Evolutionary conservation across 2,113 vertebrate genomes (phyloP), one percentile per base, ranked within the genome.

Genomic region (Callionymus lyra): DNA sequence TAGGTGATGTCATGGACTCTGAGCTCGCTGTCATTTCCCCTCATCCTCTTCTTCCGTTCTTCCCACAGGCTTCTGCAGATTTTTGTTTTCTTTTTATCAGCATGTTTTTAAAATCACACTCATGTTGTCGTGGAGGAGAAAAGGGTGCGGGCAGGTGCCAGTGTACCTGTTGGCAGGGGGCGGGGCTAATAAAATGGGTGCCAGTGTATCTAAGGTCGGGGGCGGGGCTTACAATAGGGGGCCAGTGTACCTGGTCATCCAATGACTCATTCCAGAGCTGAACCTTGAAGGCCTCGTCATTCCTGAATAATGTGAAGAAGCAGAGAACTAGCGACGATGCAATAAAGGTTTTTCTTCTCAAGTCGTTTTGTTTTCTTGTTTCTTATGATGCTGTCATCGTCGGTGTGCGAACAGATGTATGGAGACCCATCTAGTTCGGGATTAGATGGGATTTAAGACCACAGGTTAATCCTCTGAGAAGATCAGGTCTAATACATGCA

Each of bases 1-100:
- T 42, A 75, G 70, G 68, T 80, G 53, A 71, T 56, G 54, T 77
- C 63, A 69, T 68, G 67, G 72, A 85, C 80, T 79, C 21, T 27
- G 21, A 27, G 21, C 21, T 4, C 21, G 21, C 21, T 27, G 8
- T 27, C 21, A 27, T 27, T 59, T 58, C 59, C 53, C 60, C 55
- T 50, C 46, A 46, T 65, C 49, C 46, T 71, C 64, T 59, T 47
- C 59, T 56, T 34, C 55, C 46, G 38, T 47, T 69, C 36, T 65
- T 68, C 47, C 45, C 50, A 15, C 48, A 31, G 6, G 38, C 16
- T 15, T 42, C 38, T 50, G 34, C 45, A 59, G 51, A 41, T 65
- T 37, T 68, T 63, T 63, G 33, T 58, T 71, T 62, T 51, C 19
- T 80, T 82, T 82, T 68, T 65, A 68, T 63, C 59, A 31, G 77